Evolutionary conservation across 2,888 invertebrate genomes (phyloP).

Genomic region (Dexiosoma caninum): DNA sequence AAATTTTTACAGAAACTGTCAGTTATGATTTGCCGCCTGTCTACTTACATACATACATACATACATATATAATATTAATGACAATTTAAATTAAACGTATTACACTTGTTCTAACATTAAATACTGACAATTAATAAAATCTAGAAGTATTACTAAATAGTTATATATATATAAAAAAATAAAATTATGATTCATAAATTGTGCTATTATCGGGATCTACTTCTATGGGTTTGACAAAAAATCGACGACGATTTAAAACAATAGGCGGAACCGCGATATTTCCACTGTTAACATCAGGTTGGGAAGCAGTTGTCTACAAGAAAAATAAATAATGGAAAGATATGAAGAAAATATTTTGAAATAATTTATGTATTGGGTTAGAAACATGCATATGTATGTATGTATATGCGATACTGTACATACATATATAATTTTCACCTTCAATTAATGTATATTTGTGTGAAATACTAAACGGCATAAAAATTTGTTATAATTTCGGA

Average conservation of each 20-base stretch:
- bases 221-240: constrained; percentile 74
- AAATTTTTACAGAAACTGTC: neutral
- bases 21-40: neutral
- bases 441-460: too few species aligned
- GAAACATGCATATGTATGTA: too few species aligned
- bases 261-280: constrained; percentile 29
- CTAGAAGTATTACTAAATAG: constrained; percentile 16
- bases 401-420: too few species aligned
- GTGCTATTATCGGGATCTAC: constrained; percentile 74
- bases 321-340: neutral
- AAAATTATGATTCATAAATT: constrained; percentile 67
- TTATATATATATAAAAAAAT: constrained; percentile 10
- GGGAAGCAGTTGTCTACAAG: neutral
- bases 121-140: constrained; percentile 44
- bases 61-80: neutral
- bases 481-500: too few species aligned
- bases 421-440: too few species aligned
- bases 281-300: constrained; percentile 24
- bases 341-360: neutral
- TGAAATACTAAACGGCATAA: too few species aligned
- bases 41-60: neutral
- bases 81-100: constrained; percentile 7
- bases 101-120: constrained; percentile 23
- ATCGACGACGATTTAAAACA: constrained; percentile 72
- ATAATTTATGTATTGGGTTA: too few species aligned